Percentiles rank a stretch among this genome's conserved stretches.
These are phyloP conservation scores for Atractosteus spatula DNA, from an alignment of 2,113 vertebrate genomes.

Conservation along the genomic window DNA sequence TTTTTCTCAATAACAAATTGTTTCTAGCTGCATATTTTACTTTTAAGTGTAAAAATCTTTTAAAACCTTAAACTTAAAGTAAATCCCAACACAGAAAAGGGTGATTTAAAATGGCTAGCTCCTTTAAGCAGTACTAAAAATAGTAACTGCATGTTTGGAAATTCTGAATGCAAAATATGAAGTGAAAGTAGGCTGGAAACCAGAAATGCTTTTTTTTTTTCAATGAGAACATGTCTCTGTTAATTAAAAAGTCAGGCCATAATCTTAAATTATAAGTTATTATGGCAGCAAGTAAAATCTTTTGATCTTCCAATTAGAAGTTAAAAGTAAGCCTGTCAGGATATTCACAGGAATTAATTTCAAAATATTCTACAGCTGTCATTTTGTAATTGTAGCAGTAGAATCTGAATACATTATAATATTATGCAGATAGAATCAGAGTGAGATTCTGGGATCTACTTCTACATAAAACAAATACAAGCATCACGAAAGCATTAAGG, in stretches of 20 bases:
- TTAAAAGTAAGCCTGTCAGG: slow-evolving; percentile 42
- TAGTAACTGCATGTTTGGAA: not conserved
- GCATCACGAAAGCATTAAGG: not conserved
- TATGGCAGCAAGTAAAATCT: slow-evolving; percentile 30
- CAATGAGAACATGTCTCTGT: slow-evolving; percentile 29
- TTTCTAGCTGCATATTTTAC: too few relatives aligned
- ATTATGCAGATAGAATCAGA: slow-evolving; percentile 4
- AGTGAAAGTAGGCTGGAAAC: slow-evolving; percentile 13
- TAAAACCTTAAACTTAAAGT: too few relatives aligned
- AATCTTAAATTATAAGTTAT: slow-evolving; percentile 44
- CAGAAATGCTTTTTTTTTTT: slow-evolving; percentile 20
- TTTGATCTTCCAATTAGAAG: slow-evolving; percentile 48
- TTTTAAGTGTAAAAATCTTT: too few relatives aligned
- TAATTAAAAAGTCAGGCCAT: slow-evolving; percentile 43
- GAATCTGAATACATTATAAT: slow-evolving; percentile 12
- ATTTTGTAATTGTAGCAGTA: slow-evolving; percentile 5
- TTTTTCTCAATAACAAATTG: too few relatives aligned
- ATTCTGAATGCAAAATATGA: not conserved
- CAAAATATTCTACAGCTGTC: slow-evolving; percentile 11
- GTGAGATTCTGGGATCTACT: not conserved
- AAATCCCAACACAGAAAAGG: too few relatives aligned
- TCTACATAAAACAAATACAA: slow-evolving; percentile 4
- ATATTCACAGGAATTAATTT: slow-evolving; percentile 39
- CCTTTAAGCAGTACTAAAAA: not conserved
- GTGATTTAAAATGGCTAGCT: too few relatives aligned